Evolutionary conservation across 2,888 invertebrate species (phyloP), one percentile per base, ranked within the genome.

Genomic region (Agrilus cyanescens): DNA sequence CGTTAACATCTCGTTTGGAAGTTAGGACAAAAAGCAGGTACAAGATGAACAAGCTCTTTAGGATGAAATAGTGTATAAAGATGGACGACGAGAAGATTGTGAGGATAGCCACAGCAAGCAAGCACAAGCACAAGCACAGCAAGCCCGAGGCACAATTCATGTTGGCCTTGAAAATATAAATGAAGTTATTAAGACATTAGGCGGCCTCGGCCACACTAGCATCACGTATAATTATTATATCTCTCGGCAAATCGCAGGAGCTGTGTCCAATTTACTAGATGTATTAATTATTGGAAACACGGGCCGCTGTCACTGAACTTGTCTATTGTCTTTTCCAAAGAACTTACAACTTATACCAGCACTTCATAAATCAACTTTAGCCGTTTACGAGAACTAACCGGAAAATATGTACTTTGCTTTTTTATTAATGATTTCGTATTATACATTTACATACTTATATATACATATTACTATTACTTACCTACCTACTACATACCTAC

Each of bases 151-250:
- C 25, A 55, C 58, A 58, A 57, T 56, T 53, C 53, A 25, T 10
- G 46, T 56, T 61, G 63, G 60, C 64, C 65, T 65, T 65, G 65
- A 62, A 63, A 58, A 57, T 54, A 62, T 62, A 63, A 65, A 65
- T 65, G 64, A 66, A 66, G 66, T 65, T 65, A 66, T 66, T 66
- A 66, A 66, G 66, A 65, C 66, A 66, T 66, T 66, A 66, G 62
- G 60, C 60, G 61, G 61, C 57, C 53, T 56, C 54, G 60, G 61
- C 62, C 61, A 61, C 61, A 61, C 62, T 60, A 54, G 57, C 56
- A 58, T 54, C 57, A 57, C 59, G 58, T 59, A 57, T 59, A 59
- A 62, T 60, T 62, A 63, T 63, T 62, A 60, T 61, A 62, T 61
- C 60, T 62, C 59, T 61, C 56, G 57, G 59, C 59, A 53, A 63